A percentile compares a stretch with the other conserved stretches of the same genome.
Evolutionary conservation across 2,888 invertebrate species (phyloP).

Genomic region (Tachina fera): DNA sequence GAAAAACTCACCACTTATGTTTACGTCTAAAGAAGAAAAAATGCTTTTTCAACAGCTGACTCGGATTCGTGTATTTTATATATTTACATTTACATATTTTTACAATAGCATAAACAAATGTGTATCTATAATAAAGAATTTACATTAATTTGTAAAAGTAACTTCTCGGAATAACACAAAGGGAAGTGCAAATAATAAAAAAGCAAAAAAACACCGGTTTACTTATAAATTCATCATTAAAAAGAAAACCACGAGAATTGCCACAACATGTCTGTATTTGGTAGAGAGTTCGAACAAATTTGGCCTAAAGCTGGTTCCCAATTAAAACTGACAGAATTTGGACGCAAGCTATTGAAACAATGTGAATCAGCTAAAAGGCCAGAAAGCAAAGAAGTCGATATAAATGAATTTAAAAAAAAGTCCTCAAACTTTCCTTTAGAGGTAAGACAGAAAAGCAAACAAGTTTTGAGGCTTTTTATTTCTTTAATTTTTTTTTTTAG

Average conservation of each 20-base stretch:
- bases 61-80: neutral
- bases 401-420: constrained; percentile 73
- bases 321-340: constrained; percentile 74
- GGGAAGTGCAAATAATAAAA: too few relatives aligned
- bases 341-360: constrained; percentile 73
- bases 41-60: constrained; percentile 49
- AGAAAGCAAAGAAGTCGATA: constrained; percentile 67
- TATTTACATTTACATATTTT: neutral
- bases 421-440: constrained; percentile 77
- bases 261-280: constrained; percentile 76
- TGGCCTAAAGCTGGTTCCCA: constrained; percentile 74
- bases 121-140: neutral
- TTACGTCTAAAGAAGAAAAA: constrained; percentile 1
- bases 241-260: neutral
- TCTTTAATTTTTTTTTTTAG: constrained; percentile 68
- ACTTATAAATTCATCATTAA: constrained; percentile 24
- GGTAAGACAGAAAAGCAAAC: constrained; percentile 70
- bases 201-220: too few relatives aligned
- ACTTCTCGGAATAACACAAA: neutral
- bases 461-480: neutral
- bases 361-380: constrained; percentile 75
- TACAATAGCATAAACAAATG: neutral
- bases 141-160: constrained; percentile 15
- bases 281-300: constrained; percentile 75
- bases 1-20: constrained; percentile 38